Conservation (phyloP, 1,140 invertebrate species). For the Leptopilina boulardi region DNA sequence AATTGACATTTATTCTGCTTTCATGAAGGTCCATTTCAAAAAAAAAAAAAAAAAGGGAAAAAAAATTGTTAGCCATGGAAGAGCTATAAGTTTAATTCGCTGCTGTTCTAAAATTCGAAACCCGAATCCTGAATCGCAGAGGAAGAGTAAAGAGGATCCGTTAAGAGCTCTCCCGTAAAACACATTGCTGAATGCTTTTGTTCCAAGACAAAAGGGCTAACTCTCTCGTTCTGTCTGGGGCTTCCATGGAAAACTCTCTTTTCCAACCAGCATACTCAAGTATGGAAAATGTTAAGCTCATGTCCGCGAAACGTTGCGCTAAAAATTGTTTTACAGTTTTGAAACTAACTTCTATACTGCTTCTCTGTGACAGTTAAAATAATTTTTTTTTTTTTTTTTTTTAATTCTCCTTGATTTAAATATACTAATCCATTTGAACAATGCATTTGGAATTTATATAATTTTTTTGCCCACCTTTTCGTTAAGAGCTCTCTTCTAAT, state of each 20-base stretch:
- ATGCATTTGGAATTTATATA: too few species aligned
- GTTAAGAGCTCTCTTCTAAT: neutral
- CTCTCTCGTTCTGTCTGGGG: conserved; percentile 29
- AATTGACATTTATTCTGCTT: too few species aligned
- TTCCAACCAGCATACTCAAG: conserved; percentile 3
- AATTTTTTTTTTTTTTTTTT: too few species aligned
- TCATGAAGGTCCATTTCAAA: neutral
- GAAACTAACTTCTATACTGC: neutral
- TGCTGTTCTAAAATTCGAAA: conserved; percentile 25
- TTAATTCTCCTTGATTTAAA: too few species aligned
- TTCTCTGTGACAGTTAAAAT: neutral
- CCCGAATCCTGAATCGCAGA: neutral
- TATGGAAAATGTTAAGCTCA: conserved; percentile 28
- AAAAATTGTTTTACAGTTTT: neutral
- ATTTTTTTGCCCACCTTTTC: neutral
- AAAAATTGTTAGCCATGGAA: neutral
- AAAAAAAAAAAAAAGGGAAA: neutral
- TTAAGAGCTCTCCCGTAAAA: conserved; percentile 33
- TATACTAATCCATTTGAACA: too few species aligned
- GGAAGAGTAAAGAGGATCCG: conserved; percentile 26
- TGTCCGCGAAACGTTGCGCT: neutral
- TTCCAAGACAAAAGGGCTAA: conserved; percentile 30
- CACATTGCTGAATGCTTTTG: conserved; percentile 33
- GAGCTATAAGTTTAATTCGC: conserved; percentile 28
- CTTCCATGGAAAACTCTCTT: conserved; percentile 13